Evolutionary conservation across 2,888 invertebrate genomes (phyloP).

Genomic region (Erebia epiphron): DNA sequence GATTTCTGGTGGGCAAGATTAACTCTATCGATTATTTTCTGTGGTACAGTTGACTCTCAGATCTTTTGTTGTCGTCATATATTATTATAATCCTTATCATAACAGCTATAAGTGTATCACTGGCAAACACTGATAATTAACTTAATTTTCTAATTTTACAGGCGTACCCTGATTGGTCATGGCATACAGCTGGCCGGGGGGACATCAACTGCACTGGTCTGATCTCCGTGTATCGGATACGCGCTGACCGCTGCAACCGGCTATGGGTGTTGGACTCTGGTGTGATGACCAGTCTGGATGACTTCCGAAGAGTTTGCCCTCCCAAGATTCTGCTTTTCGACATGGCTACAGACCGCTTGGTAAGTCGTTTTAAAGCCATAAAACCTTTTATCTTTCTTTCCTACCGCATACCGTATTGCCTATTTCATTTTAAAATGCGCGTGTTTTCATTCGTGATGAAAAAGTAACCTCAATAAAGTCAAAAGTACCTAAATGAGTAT

Average conservation of each 20-base stretch:
- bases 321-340: slow-evolving; percentile 93
- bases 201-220: slow-evolving; percentile 89
- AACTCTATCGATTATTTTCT: too few species aligned
- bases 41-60: too few species aligned
- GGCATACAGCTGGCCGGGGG: slow-evolving; percentile 87
- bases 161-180: slow-evolving; percentile 90
- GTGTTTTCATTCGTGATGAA: too few species aligned
- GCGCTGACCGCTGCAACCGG: slow-evolving; percentile 91
- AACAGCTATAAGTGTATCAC: too few species aligned
- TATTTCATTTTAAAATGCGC: too few species aligned
- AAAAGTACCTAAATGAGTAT: too few species aligned
- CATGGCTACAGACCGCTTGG: slow-evolving; percentile 86
- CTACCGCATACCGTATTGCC: too few species aligned
- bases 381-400: neutral
- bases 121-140: too few species aligned
- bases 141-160: slow-evolving; percentile 46
- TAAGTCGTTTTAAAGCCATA: slow-evolving; percentile 54
- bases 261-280: slow-evolving; percentile 93
- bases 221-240: slow-evolving; percentile 90
- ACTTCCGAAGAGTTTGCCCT: slow-evolving; percentile 86
- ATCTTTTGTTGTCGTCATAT: too few species aligned
- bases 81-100: too few species aligned
- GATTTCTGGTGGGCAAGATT: too few species aligned
- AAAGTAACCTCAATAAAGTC: too few species aligned
- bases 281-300: slow-evolving; percentile 86